Evolutionary conservation across 1,140 invertebrate species (phyloP).

Genomic region (Armadillidium nasatum): DNA sequence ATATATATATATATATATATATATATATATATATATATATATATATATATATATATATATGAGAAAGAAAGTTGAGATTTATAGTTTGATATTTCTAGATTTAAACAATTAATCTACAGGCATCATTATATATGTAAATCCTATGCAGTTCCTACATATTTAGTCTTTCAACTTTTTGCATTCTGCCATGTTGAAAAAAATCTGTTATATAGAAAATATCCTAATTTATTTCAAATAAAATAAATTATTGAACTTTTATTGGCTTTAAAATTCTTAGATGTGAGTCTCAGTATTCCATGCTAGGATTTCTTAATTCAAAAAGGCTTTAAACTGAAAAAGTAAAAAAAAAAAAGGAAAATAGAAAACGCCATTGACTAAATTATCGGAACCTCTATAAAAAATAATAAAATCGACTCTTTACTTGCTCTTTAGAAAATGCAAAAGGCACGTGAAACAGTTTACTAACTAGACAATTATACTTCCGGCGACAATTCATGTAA

Average conservation of each 20-base stretch:
- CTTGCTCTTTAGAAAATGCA: neutral
- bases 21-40: no score
- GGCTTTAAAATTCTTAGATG: neutral
- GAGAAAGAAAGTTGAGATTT: no score
- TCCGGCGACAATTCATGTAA: neutral
- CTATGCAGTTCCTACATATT: no score
- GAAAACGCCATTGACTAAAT: neutral
- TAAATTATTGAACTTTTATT: neutral
- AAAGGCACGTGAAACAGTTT: constrained; percentile 7
- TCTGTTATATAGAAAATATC: neutral
- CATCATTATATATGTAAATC: no score
- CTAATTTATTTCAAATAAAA: neutral
- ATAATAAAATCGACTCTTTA: neutral
- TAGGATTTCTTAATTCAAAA: neutral
- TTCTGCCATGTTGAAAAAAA: no score
- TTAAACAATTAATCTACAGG: no score
- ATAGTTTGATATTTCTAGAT: no score
- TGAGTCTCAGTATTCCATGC: neutral
- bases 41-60: no score
- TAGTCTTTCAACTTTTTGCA: no score
- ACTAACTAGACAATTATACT: constrained; percentile 11
- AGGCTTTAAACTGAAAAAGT: neutral
- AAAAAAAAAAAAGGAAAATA: no score
- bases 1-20: no score
- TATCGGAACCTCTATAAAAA: constrained; percentile 2